A percentile compares a stretch with the other conserved stretches of the same genome.
phyloP scores from a whole-genome alignment of 53 echinoderm and acorn worm genomes.

The Echinarachnius parma region DNA sequence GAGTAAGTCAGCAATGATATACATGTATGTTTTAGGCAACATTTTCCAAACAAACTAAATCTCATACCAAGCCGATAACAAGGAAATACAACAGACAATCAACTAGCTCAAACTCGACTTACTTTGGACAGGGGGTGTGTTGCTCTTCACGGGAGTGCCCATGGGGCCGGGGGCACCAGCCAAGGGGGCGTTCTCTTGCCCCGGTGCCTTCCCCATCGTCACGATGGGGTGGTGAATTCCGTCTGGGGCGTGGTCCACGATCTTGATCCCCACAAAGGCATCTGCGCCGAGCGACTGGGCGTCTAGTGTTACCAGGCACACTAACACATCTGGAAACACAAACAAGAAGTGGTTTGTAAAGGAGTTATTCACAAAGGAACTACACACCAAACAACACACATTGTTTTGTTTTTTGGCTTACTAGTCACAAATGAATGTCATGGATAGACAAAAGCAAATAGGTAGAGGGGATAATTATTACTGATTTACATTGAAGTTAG shows the following conservation, averaged over 20 bases:
- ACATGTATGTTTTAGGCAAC: no score
- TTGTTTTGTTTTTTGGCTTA: no score
- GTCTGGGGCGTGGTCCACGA: slow-evolving; percentile 92
- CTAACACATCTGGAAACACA: slow-evolving; percentile 78
- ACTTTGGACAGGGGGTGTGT: slow-evolving; percentile 25
- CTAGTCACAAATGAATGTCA: no score
- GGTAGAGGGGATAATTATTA: no score
- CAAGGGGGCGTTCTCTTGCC: slow-evolving; percentile 3
- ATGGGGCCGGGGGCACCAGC: slow-evolving; percentile 29
- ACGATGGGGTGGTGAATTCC: slow-evolving; percentile 78
- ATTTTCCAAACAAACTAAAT: no score
- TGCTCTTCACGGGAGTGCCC: slow-evolving; percentile 32
- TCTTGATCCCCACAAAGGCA: slow-evolving; percentile 97
- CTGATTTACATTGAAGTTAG: no score
- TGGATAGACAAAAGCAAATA: no score
- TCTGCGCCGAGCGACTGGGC: slow-evolving; percentile 92
- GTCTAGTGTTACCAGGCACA: slow-evolving; percentile 91
- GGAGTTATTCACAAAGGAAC: not conserved
- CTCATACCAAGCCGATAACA: no score
- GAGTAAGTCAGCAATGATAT: no score
- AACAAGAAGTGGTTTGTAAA: not conserved
- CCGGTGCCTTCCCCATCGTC: slow-evolving; percentile 46
- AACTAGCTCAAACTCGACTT: not conserved
- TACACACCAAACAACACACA: no score
- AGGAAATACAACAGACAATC: not conserved